A percentile compares a stretch with the other conserved stretches of the same genome.
These are phyloP conservation scores for Anoncus sp. DNA, from an alignment of 2,888 invertebrate genomes.

Conservation along the genomic window DNA sequence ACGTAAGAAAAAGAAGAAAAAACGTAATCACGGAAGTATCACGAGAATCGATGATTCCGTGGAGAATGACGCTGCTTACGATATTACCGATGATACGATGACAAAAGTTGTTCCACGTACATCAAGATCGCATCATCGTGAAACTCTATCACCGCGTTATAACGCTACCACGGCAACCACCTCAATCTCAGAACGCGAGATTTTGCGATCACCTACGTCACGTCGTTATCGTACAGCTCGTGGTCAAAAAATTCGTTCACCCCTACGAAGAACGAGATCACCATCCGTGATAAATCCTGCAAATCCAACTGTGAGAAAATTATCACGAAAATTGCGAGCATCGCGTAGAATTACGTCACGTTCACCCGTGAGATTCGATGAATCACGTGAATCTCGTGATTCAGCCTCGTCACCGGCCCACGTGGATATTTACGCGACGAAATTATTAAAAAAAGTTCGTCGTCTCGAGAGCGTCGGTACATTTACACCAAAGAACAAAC, in stretches of 20 bases:
- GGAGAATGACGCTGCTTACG: slow-evolving; percentile 47
- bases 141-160: slow-evolving; percentile 66
- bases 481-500: slow-evolving; percentile 56
- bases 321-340: slow-evolving; percentile 62
- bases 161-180: slow-evolving; percentile 45
- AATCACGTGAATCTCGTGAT: slow-evolving; percentile 34
- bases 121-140: slow-evolving; percentile 63
- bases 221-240: slow-evolving; percentile 66
- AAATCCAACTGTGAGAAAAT: slow-evolving; percentile 50
- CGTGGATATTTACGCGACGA: slow-evolving; percentile 69
- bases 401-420: slow-evolving; percentile 42
- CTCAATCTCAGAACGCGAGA: slow-evolving; percentile 34
- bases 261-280: slow-evolving; percentile 68
- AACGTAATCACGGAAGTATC: slow-evolving; percentile 66
- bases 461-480: slow-evolving; percentile 73
- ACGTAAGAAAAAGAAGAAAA: slow-evolving; percentile 74
- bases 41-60: too few species aligned
- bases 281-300: slow-evolving; percentile 63
- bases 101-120: slow-evolving; percentile 59
- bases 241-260: slow-evolving; percentile 59
- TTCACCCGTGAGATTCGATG: slow-evolving; percentile 31
- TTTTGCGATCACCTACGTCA: slow-evolving; percentile 61
- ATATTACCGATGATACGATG: slow-evolving; percentile 18
- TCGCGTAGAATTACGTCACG: slow-evolving; percentile 44
- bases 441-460: slow-evolving; percentile 77